A percentile compares a stretch with the other conserved stretches of the same genome.
Conservation (phyloP, 2,888 invertebrate genomes). For the Danaus chrysippus region DNA sequence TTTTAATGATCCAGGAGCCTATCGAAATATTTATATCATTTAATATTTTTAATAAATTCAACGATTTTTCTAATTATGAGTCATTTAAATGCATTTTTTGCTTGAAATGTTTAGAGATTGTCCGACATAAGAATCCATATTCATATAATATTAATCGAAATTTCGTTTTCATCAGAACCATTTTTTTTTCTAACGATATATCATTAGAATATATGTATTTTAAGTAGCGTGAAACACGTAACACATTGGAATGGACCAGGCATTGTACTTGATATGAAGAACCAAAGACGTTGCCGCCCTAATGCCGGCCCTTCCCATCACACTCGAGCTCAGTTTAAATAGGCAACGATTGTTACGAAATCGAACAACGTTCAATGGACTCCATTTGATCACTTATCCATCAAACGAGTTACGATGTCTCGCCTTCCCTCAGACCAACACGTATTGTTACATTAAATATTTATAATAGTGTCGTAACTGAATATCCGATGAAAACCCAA, state of each 20-base stretch:
- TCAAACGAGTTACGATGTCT: slow-evolving; percentile 65
- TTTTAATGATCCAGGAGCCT: slow-evolving; percentile 14
- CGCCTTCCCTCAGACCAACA: slow-evolving; percentile 40
- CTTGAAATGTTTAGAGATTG: no score
- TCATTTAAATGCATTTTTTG: no score
- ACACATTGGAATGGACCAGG: slow-evolving; percentile 8
- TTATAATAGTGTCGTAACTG: slow-evolving; percentile 36
- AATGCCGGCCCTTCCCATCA: slow-evolving; percentile 38
- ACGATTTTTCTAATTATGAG: no score
- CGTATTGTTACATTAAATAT: slow-evolving; percentile 46
- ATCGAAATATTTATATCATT: not conserved
- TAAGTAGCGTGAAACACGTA: slow-evolving; percentile 18
- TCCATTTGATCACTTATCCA: slow-evolving; percentile 71
- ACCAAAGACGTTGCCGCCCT: slow-evolving; percentile 14
- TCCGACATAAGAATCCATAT: no score
- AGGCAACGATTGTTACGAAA: slow-evolving; percentile 73
- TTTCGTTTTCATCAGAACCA: no score
- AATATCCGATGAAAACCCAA: not conserved
- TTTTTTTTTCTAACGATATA: not conserved
- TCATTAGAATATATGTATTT: slow-evolving; percentile 15
- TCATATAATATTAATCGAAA: no score
- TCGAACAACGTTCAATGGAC: slow-evolving; percentile 59
- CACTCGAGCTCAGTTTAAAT: slow-evolving; percentile 71
- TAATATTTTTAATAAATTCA: no score
- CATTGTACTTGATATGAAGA: slow-evolving; percentile 9